phyloP scores from a whole-genome alignment of 2,113 vertebrate species.

The Calidris pygmaea region DNA sequence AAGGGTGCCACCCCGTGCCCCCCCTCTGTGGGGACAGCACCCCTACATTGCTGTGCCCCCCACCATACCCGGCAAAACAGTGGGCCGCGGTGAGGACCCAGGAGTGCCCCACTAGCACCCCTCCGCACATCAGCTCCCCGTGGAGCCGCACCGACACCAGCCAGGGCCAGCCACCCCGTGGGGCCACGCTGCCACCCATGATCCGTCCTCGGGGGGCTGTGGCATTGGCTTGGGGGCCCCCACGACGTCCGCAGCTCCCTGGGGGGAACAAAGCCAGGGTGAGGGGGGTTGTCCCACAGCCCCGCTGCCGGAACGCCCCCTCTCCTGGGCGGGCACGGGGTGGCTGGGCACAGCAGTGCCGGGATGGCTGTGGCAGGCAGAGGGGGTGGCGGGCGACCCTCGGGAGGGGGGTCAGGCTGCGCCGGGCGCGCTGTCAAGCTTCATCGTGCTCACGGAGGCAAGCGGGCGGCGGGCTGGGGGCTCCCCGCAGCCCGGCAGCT shows the following conservation, averaged over 20 bases:
- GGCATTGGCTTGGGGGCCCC: not conserved
- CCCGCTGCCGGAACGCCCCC: not conserved
- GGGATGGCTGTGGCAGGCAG: not conserved
- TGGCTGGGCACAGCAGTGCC: rapidly evolving
- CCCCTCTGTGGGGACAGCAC: not conserved
- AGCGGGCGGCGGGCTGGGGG: constrained; percentile 29
- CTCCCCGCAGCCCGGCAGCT: constrained; percentile 46
- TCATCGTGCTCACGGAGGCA: constrained; percentile 48
- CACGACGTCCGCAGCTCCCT: constrained; percentile 17
- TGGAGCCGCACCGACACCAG: constrained; percentile 88
- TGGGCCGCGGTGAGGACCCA: constrained; percentile 95
- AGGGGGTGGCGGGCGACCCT: not conserved
- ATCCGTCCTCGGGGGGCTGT: constrained; percentile 27
- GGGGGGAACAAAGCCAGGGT: not conserved
- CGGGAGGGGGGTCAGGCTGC: not conserved
- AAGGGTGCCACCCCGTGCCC: not conserved
- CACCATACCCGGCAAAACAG: constrained; percentile 87
- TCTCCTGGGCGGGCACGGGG: not conserved
- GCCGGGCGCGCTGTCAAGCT: constrained; percentile 37
- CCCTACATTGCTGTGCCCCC: rapidly evolving
- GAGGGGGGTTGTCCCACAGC: not conserved
- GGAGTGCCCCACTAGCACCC: constrained; percentile 86
- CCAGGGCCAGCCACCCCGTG: constrained; percentile 91
- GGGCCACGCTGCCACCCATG: constrained; percentile 84
- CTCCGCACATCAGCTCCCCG: constrained; percentile 90